Conservation (phyloP, 1,140 invertebrate genomes). For the Temnothorax longispinosus region DNA sequence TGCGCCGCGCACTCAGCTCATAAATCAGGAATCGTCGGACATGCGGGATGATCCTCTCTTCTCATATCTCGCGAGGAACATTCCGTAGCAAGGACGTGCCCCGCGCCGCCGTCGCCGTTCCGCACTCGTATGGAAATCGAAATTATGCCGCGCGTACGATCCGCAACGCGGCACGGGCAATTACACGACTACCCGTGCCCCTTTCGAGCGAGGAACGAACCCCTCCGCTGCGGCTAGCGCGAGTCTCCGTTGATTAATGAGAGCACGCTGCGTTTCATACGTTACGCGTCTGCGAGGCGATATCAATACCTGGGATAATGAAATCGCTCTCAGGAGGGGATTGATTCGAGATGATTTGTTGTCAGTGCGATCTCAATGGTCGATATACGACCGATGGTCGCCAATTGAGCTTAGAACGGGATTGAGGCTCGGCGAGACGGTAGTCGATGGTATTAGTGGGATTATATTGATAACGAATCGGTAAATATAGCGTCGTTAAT, state of each 20-base stretch:
- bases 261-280: slow-evolving; percentile 31
- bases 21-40: slow-evolving; percentile 77
- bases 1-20: slow-evolving; percentile 62
- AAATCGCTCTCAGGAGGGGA: slow-evolving; percentile 43
- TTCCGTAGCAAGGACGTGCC: slow-evolving; percentile 15
- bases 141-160: slow-evolving; percentile 42
- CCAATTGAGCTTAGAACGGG: neutral
- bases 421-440: neutral
- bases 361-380: slow-evolving; percentile 36
- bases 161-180: slow-evolving; percentile 41
- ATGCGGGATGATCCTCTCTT: slow-evolving; percentile 65
- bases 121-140: slow-evolving; percentile 67
- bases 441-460: neutral
- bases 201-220: slow-evolving; percentile 65
- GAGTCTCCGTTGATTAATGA: slow-evolving; percentile 53
- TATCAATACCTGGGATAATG: slow-evolving; percentile 53
- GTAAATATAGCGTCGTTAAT: slow-evolving; percentile 25
- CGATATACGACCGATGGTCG: neutral
- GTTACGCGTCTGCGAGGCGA: slow-evolving; percentile 16
- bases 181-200: slow-evolving; percentile 52
- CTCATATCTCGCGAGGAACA: slow-evolving; percentile 48
- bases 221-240: neutral
- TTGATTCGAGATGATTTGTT: slow-evolving; percentile 55
- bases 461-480: neutral
- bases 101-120: slow-evolving; percentile 26